A percentile compares a stretch with the other conserved stretches of the same genome.
phyloP scores from a whole-genome alignment of 2,797 vertebrate genomes.

The Xerus rutilus region DNA sequence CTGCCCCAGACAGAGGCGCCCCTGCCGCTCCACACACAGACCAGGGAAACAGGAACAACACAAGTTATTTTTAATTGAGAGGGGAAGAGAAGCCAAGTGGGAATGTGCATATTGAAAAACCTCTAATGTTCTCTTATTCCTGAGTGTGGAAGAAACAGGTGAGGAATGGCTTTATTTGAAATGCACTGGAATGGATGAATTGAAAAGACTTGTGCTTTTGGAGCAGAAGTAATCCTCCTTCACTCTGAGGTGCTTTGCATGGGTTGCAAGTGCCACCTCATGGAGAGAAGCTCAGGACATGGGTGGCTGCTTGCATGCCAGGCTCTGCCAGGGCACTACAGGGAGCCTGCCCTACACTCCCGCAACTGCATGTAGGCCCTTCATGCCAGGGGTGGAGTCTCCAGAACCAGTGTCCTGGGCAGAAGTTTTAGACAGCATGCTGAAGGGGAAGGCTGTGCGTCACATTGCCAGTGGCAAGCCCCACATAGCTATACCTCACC shows the following conservation, averaged over 20 bases:
- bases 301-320: background rate
- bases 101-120: slow-evolving; percentile 25
- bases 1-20: slow-evolving; percentile 42
- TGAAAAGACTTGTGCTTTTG: background rate
- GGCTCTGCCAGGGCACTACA: background rate
- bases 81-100: background rate
- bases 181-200: background rate
- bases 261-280: background rate
- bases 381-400: background rate
- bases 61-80: background rate
- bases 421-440: slow-evolving; percentile 59
- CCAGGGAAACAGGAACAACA: background rate
- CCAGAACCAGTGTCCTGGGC: slow-evolving; percentile 14
- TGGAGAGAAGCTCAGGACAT: background rate
- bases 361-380: background rate
- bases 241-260: background rate
- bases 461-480: background rate
- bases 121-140: background rate
- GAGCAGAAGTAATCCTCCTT: background rate
- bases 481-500: background rate
- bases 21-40: background rate
- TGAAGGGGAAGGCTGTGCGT: background rate
- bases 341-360: no score
- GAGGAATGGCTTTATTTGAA: background rate
- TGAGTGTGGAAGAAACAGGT: background rate